Conservation (phyloP, 2,113 vertebrate species). For the Eidolon helvum region DNA sequence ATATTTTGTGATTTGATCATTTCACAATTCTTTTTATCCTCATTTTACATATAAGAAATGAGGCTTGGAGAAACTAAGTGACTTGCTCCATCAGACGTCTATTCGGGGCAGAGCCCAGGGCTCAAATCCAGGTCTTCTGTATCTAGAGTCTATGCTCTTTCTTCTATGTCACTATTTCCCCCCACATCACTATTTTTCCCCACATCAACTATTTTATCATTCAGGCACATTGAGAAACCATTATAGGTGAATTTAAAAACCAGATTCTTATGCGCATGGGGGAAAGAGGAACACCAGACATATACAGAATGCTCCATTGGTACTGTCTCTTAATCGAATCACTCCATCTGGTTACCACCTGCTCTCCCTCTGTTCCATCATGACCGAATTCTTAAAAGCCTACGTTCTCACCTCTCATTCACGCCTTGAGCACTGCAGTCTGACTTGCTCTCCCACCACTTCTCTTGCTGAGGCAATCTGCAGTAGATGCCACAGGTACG, state of each 20-base stretch:
- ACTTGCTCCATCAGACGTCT: not conserved
- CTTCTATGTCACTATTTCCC: not conserved
- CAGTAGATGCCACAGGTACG: too few relatives aligned
- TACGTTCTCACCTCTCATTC: not conserved
- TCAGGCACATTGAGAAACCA: not conserved
- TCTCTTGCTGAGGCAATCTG: not conserved
- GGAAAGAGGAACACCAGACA: not conserved
- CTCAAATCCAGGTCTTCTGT: not conserved
- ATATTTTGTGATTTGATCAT: not conserved
- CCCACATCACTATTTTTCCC: not conserved
- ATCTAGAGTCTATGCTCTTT: not conserved
- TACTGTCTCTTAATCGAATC: not conserved
- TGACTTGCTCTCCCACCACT: not conserved
- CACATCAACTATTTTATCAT: not conserved
- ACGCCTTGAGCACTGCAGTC: not conserved
- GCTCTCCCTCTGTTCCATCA: not conserved
- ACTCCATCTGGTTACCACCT: not conserved
- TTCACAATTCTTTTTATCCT: not conserved
- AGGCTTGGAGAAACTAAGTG: not conserved
- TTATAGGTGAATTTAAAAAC: not conserved
- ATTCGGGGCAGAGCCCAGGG: not conserved
- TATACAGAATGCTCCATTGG: not conserved
- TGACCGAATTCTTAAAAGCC: not conserved
- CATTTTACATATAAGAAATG: not conserved
- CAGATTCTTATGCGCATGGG: not conserved